Evolutionary conservation across 1,140 invertebrate genomes (phyloP).

Genomic region (Brachystomella parvula): DNA sequence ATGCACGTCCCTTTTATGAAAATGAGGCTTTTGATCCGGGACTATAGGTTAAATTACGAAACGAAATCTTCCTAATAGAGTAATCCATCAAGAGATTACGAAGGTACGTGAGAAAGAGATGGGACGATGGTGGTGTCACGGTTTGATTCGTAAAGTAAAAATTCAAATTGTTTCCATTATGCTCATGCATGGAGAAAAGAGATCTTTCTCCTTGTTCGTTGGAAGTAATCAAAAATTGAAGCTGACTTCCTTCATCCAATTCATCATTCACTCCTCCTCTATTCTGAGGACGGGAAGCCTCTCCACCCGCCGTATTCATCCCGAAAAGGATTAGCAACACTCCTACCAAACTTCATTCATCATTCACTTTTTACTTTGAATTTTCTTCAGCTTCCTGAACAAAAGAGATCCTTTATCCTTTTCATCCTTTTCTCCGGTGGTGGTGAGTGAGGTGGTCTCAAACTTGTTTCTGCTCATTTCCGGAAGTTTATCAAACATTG

Average conservation of each 20-base stretch:
- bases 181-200: too few relatives aligned
- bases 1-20: too few relatives aligned
- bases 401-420: too few relatives aligned
- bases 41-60: background rate
- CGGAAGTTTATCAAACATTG: too few relatives aligned
- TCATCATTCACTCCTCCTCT: background rate
- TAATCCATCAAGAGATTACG: conserved; percentile 7
- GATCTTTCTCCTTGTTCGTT: background rate
- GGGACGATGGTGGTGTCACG: background rate
- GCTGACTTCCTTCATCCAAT: background rate
- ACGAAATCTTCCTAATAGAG: background rate
- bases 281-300: background rate
- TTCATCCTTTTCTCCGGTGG: too few relatives aligned
- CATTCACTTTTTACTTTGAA: background rate
- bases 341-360: conserved; percentile 1
- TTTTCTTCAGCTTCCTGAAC: too few relatives aligned
- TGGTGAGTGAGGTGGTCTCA: too few relatives aligned
- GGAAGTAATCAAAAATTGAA: conserved; percentile 1
- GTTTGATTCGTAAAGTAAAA: too few relatives aligned
- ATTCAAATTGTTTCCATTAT: too few relatives aligned
- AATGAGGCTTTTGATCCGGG: too few relatives aligned
- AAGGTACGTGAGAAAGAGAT: background rate
- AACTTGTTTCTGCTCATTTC: background rate
- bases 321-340: conserved; percentile 5
- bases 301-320: background rate